Evolutionary conservation across 2,888 invertebrate genomes (phyloP), one percentile per base, ranked within the genome.

Genomic region (Trisateles emortualis): DNA sequence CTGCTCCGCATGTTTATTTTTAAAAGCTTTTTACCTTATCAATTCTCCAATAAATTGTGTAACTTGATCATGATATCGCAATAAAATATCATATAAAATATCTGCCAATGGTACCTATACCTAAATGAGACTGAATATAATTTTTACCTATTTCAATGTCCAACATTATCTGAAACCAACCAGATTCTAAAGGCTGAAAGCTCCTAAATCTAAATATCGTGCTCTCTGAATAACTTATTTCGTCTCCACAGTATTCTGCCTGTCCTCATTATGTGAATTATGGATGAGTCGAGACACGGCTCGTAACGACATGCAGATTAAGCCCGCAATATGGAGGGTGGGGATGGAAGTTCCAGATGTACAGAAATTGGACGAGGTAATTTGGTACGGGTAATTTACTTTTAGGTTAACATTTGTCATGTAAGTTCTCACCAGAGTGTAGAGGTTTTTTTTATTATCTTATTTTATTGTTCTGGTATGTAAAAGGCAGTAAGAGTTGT

Each of bases 301-400:
- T 79, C 76, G 80, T 87, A 88, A 89, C 86, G 87, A 88, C 85
- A 89, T 89, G 87, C 88, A 90, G 88, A 91, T 89, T 90, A 88
- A 81, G 83, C 78, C 75, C 78, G 79, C 83, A 81, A 79, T 81
- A 79, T 79, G 78, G 76, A 64, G 68, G 63, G 55, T 33, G 44
- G 45, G 55, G 46, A 52, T 45, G 53, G 40, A 50, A 36, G 42
- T 33, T 43, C 42, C 30, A 33, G 68, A 74, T 65, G 64, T 59
- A 53, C 19, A 57, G 76, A 74, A 53, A 53, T 55, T 67, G 76
- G 76, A 81, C 67, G 65, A 42, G 84, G 79, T 82, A 84, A 81
- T 81, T 77, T 74, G 26, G 44, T 44, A 10, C 26, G 39, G 36
- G 47, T 43, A 43, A 51, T 51, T 56, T 56, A 51, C 44, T n/a